Evolutionary conservation across 2,888 invertebrate genomes (phyloP).

Genomic region (Heliconius erato): DNA sequence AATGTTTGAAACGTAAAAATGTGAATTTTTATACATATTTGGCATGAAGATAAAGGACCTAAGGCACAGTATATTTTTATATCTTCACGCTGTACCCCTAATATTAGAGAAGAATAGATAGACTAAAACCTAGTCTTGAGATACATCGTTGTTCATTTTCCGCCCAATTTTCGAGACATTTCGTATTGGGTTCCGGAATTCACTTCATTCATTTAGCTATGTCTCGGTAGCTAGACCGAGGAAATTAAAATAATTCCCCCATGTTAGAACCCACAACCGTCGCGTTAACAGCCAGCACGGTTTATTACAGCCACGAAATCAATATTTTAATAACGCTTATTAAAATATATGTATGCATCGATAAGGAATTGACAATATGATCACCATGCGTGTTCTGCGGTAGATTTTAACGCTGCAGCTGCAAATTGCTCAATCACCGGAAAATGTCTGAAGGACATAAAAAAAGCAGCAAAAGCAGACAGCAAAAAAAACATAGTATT

Average conservation of each 20-base stretch:
- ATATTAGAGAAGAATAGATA: neutral
- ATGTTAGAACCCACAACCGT: too few species aligned
- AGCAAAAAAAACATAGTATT: slow-evolving; percentile 17
- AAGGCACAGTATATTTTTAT: neutral
- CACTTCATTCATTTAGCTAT: too few species aligned
- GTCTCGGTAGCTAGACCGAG: too few species aligned
- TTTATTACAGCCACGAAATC: too few species aligned
- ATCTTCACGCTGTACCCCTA: neutral
- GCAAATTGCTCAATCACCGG: slow-evolving; percentile 48
- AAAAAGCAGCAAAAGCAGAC: slow-evolving; percentile 27
- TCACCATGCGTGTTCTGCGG: neutral
- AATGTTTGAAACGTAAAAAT: neutral
- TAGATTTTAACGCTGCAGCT: slow-evolving; percentile 34
- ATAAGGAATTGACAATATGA: neutral
- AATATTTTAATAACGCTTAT: too few species aligned
- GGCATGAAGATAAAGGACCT: neutral
- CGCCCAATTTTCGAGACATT: too few species aligned
- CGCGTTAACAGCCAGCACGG: too few species aligned
- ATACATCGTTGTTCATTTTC: neutral
- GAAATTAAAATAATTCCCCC: too few species aligned
- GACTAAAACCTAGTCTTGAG: neutral
- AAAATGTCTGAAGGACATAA: slow-evolving; percentile 40
- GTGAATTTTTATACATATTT: neutral
- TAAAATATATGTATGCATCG: neutral
- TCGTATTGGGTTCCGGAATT: too few species aligned